Conservation (phyloP, 2,888 invertebrate species). For the Unio pictorum region DNA sequence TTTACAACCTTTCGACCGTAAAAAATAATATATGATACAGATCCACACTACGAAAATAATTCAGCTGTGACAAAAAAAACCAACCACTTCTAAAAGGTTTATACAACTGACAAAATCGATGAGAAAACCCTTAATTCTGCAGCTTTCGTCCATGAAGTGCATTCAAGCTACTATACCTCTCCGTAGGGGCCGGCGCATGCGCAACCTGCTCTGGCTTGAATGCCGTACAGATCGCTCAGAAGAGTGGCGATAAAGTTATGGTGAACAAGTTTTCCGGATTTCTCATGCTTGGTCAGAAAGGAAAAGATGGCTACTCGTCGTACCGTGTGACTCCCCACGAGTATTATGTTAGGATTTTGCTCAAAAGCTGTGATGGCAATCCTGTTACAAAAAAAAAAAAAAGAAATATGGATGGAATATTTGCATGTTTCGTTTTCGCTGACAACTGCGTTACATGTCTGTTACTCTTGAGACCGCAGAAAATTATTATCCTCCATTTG, state of each 20-base stretch:
- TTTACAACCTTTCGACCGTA: not conserved
- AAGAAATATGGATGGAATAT: no score
- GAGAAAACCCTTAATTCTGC: no score
- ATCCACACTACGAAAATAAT: no score
- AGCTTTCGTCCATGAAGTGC: not conserved
- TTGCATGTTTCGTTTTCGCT: no score
- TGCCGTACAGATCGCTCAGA: constrained; percentile 53
- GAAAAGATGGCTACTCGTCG: constrained; percentile 85
- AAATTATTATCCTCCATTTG: no score
- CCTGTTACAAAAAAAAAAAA: constrained; percentile 7
- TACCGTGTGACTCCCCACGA: constrained; percentile 76
- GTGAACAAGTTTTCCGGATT: constrained; percentile 65
- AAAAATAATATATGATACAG: no score
- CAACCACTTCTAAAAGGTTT: no score
- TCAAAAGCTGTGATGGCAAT: constrained; percentile 28
- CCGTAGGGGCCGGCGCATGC: constrained; percentile 59
- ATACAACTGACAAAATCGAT: no score
- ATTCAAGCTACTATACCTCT: constrained; percentile 17
- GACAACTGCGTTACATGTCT: no score
- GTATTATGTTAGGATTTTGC: constrained; percentile 73
- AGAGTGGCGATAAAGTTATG: constrained; percentile 49
- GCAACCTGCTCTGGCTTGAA: constrained; percentile 55
- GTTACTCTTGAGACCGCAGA: no score
- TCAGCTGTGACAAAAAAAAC: no score
- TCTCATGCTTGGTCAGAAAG: constrained; percentile 85